Evolutionary conservation across 2,888 invertebrate genomes (phyloP), one percentile per base, ranked within the genome.

Genomic region (Drosophila paranaensis): DNA sequence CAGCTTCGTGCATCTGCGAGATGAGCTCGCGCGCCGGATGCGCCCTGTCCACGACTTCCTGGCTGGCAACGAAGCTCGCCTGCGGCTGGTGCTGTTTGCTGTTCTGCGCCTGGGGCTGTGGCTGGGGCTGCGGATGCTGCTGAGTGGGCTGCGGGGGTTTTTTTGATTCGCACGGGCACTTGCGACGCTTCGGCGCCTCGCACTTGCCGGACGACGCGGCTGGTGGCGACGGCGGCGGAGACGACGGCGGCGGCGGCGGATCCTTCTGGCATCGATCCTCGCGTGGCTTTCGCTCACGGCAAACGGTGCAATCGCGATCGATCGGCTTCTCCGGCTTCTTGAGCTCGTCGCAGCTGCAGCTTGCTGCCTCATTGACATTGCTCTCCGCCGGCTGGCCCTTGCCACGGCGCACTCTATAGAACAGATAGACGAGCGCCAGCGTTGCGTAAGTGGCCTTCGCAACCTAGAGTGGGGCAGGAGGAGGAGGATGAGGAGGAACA

Each of bases 361-460:
- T 33, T 6, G 43, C n/a, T 9, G 56, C 20, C 20, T 45, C 45
- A 25, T 55, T 50, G 11, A 55, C 63, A n/a, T 51, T 50, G 13
- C 57, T 61, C 20, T 54, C 11, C 6, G 61, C 30, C 9, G 69
- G 30, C 27, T 60, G 10, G 2, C 48, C 16, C 27, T 37, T 55
- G 11, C 79, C 56, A 0, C 77, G 71, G 0, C 82, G 66, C 50
- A 82, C 64, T 0, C 88, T 74, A 56, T 88, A 89, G n/a, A 88
- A 16, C 25, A 90, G 8, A 60, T 86, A 90, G 30, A 90, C 45
- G 8, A 82, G 48, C 1, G 90, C 90, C 45, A 90, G 35, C 0
- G 90, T 80, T 10, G 80, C 90, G 51, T 88, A 90, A 0, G 90
- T 90, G 9, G 77, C 89, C 67, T 89, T 89, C 16, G 89, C 88